phyloP scores from a whole-genome alignment of 1,140 invertebrate genomes.

The Aphaenogaster ashmeadi region DNA sequence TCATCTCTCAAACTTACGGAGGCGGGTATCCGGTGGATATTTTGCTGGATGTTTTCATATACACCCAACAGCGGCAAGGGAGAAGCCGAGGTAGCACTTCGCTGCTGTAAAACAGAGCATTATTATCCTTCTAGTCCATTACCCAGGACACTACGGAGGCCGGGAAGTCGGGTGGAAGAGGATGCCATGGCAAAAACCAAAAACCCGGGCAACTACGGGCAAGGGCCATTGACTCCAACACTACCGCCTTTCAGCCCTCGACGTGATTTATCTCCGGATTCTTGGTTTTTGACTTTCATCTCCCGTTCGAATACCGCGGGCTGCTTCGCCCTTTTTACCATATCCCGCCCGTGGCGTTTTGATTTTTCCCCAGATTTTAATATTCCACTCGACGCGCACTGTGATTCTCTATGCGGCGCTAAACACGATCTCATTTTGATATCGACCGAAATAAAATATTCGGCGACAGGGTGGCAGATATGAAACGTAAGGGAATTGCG shows the following conservation, averaged over 20 bases:
- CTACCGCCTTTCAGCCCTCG: constrained; percentile 76
- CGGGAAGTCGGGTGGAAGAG: constrained; percentile 72
- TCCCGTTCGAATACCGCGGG: constrained; percentile 64
- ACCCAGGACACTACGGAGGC: constrained; percentile 78
- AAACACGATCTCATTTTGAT: constrained; percentile 56
- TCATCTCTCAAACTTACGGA: constrained; percentile 75
- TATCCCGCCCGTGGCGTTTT: constrained; percentile 29
- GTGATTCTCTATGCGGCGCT: constrained; percentile 38
- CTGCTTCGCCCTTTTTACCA: constrained; percentile 36
- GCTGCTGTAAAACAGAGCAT: constrained; percentile 80
- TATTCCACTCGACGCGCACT: constrained; percentile 22
- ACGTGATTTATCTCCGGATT: constrained; percentile 77
- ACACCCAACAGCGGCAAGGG: constrained; percentile 57
- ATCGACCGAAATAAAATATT: constrained; percentile 32
- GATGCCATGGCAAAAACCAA: constrained; percentile 78
- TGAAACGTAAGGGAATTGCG: constrained; percentile 13
- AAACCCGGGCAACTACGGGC: constrained; percentile 80
- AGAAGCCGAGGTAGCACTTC: constrained; percentile 69
- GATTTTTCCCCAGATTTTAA: constrained; percentile 53
- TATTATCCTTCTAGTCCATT: constrained; percentile 83
- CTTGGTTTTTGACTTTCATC: constrained; percentile 76
- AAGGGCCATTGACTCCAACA: constrained; percentile 81
- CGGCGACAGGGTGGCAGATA: constrained; percentile 2
- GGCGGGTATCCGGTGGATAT: constrained; percentile 74
- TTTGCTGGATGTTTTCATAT: constrained; percentile 79